A percentile compares a stretch with the other conserved stretches of the same genome.
Evolutionary conservation across 2,888 invertebrate genomes (phyloP).

Genomic region (Euplexia lucipara): DNA sequence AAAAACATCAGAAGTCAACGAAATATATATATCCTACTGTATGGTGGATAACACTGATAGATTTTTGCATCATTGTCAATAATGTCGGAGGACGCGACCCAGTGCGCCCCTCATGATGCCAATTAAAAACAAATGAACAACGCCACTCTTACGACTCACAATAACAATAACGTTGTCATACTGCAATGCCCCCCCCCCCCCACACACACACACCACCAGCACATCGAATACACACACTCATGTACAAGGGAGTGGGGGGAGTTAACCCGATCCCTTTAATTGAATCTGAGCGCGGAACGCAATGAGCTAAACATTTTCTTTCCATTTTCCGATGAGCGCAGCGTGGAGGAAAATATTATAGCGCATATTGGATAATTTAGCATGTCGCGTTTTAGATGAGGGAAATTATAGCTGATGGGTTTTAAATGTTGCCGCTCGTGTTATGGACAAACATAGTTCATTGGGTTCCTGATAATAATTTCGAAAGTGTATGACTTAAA

Average conservation of each 20-base stretch:
- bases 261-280: constrained; percentile 54
- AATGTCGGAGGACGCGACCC: background rate
- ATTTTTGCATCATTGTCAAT: background rate
- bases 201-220: background rate
- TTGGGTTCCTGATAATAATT: background rate
- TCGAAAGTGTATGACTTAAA: too few species aligned
- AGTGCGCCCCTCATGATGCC: constrained; percentile 4
- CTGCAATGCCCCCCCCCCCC: constrained; percentile 4
- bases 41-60: too few species aligned
- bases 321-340: constrained; percentile 48
- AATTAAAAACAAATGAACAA: constrained; percentile 44
- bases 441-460: background rate
- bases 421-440: constrained; percentile 2
- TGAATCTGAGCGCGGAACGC: constrained; percentile 41
- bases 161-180: constrained; percentile 33
- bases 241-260: background rate
- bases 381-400: constrained; percentile 23
- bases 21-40: too few species aligned
- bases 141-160: constrained; percentile 20
- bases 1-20: too few species aligned
- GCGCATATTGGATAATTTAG: constrained; percentile 35
- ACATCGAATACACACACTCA: background rate
- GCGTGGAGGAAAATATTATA: constrained; percentile 43
- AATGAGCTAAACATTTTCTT: constrained; percentile 52
- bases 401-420: constrained; percentile 27